Evolutionary conservation across 2,888 invertebrate genomes (phyloP).

Genomic region (Diplolepis rosae): DNA sequence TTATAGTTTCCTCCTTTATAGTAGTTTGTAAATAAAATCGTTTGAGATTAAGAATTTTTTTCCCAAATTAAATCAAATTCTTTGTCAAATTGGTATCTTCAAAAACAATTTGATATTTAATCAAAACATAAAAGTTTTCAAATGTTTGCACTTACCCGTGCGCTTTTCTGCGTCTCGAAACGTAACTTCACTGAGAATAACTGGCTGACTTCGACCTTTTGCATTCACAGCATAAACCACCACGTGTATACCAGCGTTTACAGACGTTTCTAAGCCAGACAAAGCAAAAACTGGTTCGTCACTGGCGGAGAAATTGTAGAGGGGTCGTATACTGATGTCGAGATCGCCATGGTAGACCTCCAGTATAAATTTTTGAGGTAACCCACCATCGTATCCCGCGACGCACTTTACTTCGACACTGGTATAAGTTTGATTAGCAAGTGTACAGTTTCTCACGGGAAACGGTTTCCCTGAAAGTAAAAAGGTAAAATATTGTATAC

Average conservation of each 20-base stretch:
- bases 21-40: too few species aligned
- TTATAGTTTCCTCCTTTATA: too few species aligned
- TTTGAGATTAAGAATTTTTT: too few species aligned
- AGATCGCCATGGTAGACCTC: conserved; percentile 80
- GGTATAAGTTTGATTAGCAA: conserved; percentile 89
- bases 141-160: conserved; percentile 76
- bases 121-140: neutral
- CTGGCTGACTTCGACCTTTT: conserved; percentile 85
- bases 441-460: conserved; percentile 88
- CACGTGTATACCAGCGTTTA: conserved; percentile 84
- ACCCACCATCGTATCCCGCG: conserved; percentile 91
- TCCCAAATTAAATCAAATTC: too few species aligned
- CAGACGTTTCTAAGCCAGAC: conserved; percentile 82
- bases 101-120: too few species aligned
- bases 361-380: conserved; percentile 89
- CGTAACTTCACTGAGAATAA: conserved; percentile 84
- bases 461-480: conserved; percentile 84
- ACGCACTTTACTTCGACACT: conserved; percentile 88
- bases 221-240: conserved; percentile 87
- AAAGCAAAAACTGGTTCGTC: conserved; percentile 85
- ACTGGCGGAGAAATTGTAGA: conserved; percentile 79
- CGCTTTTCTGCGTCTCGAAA: conserved; percentile 87
- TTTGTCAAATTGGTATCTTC: too few species aligned
- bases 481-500: neutral
- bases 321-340: conserved; percentile 62